Percentiles rank a stretch among this genome's conserved stretches.
Evolutionary conservation across 2,113 vertebrate genomes (phyloP).

Genomic region (Sorex fumeus): DNA sequence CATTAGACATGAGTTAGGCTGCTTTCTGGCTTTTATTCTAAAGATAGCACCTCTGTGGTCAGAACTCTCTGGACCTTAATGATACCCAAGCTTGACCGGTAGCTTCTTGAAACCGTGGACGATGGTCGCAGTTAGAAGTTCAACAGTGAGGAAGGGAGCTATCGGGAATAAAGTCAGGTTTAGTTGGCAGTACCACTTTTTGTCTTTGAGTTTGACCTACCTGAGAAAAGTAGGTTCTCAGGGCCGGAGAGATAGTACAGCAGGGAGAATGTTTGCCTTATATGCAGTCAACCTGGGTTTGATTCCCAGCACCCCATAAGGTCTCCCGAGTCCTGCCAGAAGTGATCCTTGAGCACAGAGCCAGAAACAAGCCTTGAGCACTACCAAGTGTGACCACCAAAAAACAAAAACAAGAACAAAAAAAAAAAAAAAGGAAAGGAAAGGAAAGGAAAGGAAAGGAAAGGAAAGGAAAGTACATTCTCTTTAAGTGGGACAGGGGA

Average conservation of each 20-base stretch:
- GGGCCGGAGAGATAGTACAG: no score
- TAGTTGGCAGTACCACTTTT: background rate
- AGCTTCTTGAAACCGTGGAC: background rate
- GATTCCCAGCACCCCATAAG: no score
- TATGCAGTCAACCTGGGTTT: background rate
- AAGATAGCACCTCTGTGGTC: constrained; percentile 53
- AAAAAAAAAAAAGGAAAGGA: no score
- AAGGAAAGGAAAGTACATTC: no score
- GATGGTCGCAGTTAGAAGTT: constrained; percentile 63
- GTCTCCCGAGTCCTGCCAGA: no score
- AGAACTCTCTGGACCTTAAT: constrained; percentile 29
- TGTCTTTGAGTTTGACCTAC: constrained; percentile 22
- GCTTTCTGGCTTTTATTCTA: constrained; percentile 40
- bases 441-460: no score
- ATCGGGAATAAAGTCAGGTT: background rate
- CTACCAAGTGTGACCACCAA: background rate
- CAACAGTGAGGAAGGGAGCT: constrained; percentile 25
- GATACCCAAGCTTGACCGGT: constrained; percentile 16
- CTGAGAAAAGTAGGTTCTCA: constrained; percentile 31
- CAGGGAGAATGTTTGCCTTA: background rate
- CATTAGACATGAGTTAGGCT: background rate
- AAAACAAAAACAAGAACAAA: no score
- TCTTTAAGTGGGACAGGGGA: constrained; percentile 14
- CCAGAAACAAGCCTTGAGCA: no score
- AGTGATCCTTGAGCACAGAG: no score